A percentile compares a stretch with the other conserved stretches of the same genome.
These are phyloP conservation scores for Lepus americanus DNA, from an alignment of 2,113 vertebrate species.

Conservation along the genomic window DNA sequence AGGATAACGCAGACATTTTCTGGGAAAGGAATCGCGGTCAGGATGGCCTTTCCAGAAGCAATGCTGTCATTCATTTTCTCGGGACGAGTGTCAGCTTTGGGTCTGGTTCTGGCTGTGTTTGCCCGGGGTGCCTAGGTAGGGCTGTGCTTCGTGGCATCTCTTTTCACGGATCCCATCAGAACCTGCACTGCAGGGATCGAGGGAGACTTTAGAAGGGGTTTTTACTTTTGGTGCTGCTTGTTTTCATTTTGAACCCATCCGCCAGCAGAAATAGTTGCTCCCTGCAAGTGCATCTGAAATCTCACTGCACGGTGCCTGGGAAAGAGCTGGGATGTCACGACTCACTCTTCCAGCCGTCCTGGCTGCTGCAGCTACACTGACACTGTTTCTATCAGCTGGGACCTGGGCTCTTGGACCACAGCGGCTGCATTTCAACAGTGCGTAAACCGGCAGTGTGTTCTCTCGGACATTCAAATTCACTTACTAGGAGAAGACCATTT, in stretches of 20 bases:
- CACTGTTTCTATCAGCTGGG: neutral
- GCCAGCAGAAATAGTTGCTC: neutral
- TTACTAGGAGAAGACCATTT: neutral
- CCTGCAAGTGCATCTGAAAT: neutral
- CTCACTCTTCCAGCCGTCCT: neutral
- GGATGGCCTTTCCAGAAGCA: neutral
- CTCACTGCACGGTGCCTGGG: constrained; percentile 62
- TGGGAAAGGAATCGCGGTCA: neutral
- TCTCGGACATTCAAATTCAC: neutral
- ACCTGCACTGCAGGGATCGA: neutral
- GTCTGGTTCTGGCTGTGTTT: neutral
- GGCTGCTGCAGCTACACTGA: neutral
- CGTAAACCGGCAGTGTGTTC: neutral
- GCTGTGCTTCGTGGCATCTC: no score
- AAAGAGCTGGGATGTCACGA: neutral
- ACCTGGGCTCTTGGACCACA: neutral
- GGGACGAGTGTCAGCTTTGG: neutral
- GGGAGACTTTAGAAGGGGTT: neutral
- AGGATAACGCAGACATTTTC: neutral
- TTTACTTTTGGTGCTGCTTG: neutral
- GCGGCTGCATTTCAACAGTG: neutral
- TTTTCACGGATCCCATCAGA: neutral
- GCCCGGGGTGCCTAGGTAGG: no score
- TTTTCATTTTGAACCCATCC: neutral
- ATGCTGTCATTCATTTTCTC: neutral